Base-by-base conservation (phyloP, 2,113 vertebrate species). In the Hucho hucho region DNA sequence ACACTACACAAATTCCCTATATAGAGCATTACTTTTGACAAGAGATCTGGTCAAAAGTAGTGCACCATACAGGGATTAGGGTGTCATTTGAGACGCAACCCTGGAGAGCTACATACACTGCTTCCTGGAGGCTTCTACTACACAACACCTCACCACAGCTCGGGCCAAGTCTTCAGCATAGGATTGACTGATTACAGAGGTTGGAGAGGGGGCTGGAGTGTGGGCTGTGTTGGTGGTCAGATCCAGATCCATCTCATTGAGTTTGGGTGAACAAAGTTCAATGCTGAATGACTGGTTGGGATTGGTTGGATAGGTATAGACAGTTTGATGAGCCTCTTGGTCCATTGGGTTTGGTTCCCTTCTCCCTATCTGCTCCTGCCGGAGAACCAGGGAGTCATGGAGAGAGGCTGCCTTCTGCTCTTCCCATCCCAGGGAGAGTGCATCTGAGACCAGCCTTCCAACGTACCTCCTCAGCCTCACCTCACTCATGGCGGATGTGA, bases 401-500 rank as follows among this genome's bases (percentile, higher is more conserved):
- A 63, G 61, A n/a, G n/a, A 72, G 16, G 11, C 53, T 46, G 11
- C 4, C 65, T 32, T 46, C 64, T 81, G 82, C 49, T 77, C 76
- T 5, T 69, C 56, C 32, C 77, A 53, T 64, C 78, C 76, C 69
- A 84, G 72, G 18, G 59, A 25, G 49, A 86, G 12, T 24, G 65
- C 63, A 11, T 81, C 46, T 25, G 61, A 25, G 32, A 83, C 77
- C 69, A 88, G 58, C 63, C 24, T 69, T 24, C 22, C 68, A 26
- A 84, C 81, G 67, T 87, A 81, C 24, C 16, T 64, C 46, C 72
- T 72, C 70, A 85, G 46, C 18, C 64, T 24, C 2, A 86, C 71
- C 74, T 91, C 81, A 22, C 83, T 79, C 4, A 91, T 24, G 1
- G 91, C 87, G 0, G 75, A 82, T 22, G 64, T 69, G 70, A 93